These are phyloP conservation scores for Sphaerolaimus hirsutus DNA, from an alignment of 2,888 invertebrate genomes.

Conservation along the genomic window DNA sequence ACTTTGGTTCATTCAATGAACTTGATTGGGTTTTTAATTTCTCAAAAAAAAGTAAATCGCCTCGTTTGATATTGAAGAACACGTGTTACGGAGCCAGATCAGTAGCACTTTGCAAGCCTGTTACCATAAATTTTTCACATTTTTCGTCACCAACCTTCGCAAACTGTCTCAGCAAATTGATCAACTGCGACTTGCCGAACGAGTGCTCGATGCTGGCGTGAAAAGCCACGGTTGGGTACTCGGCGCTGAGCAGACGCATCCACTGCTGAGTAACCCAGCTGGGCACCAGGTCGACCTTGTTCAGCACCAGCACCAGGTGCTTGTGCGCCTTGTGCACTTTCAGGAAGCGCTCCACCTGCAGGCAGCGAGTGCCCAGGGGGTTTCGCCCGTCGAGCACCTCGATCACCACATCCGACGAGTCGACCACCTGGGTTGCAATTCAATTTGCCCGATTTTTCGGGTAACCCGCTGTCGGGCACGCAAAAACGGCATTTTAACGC, in stretches of 20 bases:
- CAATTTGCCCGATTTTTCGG: neutral
- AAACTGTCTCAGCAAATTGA: constrained; percentile 80
- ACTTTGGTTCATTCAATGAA: no score
- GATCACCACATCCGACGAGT: constrained; percentile 85
- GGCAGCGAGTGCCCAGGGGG: constrained; percentile 79
- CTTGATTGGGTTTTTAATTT: no score
- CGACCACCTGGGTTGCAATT: constrained; percentile 38
- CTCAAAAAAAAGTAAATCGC: no score
- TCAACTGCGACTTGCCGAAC: constrained; percentile 87
- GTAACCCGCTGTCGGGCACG: neutral
- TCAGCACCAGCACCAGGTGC: constrained; percentile 81
- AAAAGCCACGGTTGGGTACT: constrained; percentile 91
- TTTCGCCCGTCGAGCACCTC: constrained; percentile 90
- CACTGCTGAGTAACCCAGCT: constrained; percentile 94
- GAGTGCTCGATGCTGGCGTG: constrained; percentile 95
- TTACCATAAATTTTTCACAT: no score
- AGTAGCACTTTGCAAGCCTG: no score
- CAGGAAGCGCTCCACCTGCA: constrained; percentile 69
- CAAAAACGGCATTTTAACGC: neutral
- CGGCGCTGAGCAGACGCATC: constrained; percentile 73
- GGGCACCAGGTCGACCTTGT: constrained; percentile 68
- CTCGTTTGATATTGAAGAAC: no score
- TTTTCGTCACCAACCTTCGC: constrained; percentile 41
- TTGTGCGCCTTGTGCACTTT: constrained; percentile 85
- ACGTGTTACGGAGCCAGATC: no score